These are phyloP conservation scores for Trypoxylon attenuatum DNA, from an alignment of 2,888 invertebrate species.

Conservation along the genomic window DNA sequence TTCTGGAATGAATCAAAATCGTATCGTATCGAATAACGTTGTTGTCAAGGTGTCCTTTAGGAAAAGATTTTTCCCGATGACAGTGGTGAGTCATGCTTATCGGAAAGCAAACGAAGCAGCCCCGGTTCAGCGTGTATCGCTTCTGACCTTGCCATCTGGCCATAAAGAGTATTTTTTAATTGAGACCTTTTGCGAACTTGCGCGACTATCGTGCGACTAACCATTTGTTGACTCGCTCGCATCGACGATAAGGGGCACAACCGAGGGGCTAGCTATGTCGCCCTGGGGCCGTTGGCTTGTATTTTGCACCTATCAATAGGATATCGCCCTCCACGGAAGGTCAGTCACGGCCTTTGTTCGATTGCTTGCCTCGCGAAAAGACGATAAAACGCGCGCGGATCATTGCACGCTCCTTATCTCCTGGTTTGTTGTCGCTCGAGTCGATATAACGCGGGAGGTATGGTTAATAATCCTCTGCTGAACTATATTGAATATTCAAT, in stretches of 20 bases:
- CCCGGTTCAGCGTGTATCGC: too few relatives aligned
- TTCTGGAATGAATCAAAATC: too few relatives aligned
- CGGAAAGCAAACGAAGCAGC: too few relatives aligned
- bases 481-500: not conserved
- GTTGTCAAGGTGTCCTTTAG: too few relatives aligned
- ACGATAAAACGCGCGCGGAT: slow-evolving; percentile 14
- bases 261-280: not conserved
- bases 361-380: slow-evolving; percentile 1
- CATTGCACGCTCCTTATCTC: not conserved
- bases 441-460: not conserved
- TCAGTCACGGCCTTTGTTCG: slow-evolving; percentile 42
- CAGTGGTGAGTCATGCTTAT: too few relatives aligned
- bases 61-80: too few relatives aligned
- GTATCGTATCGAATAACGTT: too few relatives aligned
- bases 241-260: slow-evolving; percentile 34
- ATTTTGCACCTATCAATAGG: slow-evolving; percentile 41
- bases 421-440: not conserved
- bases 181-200: not conserved
- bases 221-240: slow-evolving; percentile 28
- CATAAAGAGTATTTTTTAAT: slow-evolving; percentile 1
- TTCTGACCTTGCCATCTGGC: slow-evolving; percentile 10
- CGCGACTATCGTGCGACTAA: slow-evolving; percentile 3
- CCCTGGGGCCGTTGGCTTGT: slow-evolving; percentile 23
- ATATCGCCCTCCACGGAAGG: slow-evolving; percentile 45
- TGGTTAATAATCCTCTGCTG: too few relatives aligned